Base-by-base conservation (phyloP, 2,113 vertebrate genomes). In the Bambusicola thoracicus region DNA sequence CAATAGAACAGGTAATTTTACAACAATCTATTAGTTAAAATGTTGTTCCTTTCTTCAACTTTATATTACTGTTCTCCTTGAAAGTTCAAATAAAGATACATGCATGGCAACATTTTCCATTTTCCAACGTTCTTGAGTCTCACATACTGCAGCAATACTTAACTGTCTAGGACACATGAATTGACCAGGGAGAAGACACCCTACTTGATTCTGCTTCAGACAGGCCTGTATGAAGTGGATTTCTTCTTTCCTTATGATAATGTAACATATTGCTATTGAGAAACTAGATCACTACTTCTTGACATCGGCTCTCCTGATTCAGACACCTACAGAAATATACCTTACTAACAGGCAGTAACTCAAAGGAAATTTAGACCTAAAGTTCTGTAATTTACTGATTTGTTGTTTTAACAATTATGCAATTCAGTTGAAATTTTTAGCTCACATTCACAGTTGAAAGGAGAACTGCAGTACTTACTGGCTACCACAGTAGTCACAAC, bases 291-390 rank as follows among this genome's bases (percentile, higher is more conserved):
- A 24, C 8, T 36, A 49, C 53, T 16, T 24, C 58, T 56, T 61
- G 19, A 80, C 24, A 69, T 11, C n/a, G 4, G n/a, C 36, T 73
- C 20, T 24, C 29, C 49, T 58, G 25, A 76, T 36, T 73, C 34
- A 19, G 10, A 75, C 21, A 76, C 10, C 2, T 63, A 44, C 0
- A 0, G 34, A 29, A 8, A 66, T 49, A 51, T 44, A 65, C 5
- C 18, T 43, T 30, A 6, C 6, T 65, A 29, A 43, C 15, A 69
- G 0, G 15, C 10, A 51, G 9, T 15, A 72, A 36, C 3, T 20
- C 58, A 76, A 36, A 49, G 32, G n/a, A 80, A 76, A 81, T 51
- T 78, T 18, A 63, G 30, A 27, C 16, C 40, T 58, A 6, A 68
- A 79, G 6, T 53, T 13, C 21, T 74, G n/a, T 21, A 56, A n/a